phyloP scores from a whole-genome alignment of 2,797 vertebrate species.

The Sitta carolinensis region DNA sequence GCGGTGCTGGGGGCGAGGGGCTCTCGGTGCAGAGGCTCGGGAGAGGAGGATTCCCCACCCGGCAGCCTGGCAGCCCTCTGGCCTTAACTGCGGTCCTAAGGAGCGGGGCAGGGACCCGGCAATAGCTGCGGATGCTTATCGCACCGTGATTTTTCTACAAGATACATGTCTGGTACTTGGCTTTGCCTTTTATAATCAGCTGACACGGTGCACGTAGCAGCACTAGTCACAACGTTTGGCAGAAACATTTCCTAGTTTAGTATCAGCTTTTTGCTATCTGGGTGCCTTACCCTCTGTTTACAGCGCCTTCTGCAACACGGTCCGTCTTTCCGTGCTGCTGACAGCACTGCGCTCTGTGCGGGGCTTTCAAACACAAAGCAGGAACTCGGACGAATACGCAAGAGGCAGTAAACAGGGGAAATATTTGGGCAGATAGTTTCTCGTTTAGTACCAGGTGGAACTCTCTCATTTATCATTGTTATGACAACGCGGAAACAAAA shows the following conservation, averaged over 20 bases:
- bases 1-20: neutral
- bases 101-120: neutral
- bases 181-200: constrained; percentile 22
- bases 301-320: neutral
- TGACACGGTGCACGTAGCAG: neutral
- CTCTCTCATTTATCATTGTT: neutral
- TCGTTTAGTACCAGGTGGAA: neutral
- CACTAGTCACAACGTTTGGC: neutral
- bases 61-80: neutral
- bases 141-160: neutral
- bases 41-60: neutral
- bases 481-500: neutral
- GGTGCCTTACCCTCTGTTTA: neutral
- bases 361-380: neutral
- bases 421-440: neutral
- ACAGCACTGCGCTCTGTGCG: neutral
- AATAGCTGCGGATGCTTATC: neutral
- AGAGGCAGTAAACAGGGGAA: neutral
- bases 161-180: neutral
- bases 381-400: neutral
- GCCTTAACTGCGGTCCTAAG: neutral
- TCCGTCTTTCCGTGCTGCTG: neutral
- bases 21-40: neutral
- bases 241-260: constrained; percentile 62
- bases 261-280: constrained; percentile 11